phyloP scores from a whole-genome alignment of 2,797 vertebrate genomes.

The Toxotes lorentzi region DNA sequence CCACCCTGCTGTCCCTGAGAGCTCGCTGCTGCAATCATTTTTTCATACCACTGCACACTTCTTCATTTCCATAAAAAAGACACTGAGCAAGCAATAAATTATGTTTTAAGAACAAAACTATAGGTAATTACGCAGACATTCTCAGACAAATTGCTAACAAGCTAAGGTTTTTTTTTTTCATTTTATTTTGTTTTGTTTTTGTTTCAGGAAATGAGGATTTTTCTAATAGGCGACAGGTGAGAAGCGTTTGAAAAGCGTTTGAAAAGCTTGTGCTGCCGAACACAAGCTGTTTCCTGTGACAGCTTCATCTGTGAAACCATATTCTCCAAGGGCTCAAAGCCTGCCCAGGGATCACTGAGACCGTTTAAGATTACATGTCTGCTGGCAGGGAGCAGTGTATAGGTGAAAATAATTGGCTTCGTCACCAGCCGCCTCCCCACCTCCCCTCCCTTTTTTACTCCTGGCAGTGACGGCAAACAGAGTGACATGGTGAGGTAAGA shows the following conservation, averaged over 20 bases:
- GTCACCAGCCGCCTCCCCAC: constrained; percentile 62
- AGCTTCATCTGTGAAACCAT: constrained; percentile 79
- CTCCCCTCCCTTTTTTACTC: constrained; percentile 34
- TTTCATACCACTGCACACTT: constrained; percentile 6
- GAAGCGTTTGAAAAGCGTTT: constrained; percentile 48
- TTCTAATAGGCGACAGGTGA: constrained; percentile 70
- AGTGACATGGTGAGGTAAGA: constrained; percentile 51
- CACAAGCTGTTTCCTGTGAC: constrained; percentile 77
- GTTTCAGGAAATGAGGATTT: constrained; percentile 31
- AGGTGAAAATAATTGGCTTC: constrained; percentile 87
- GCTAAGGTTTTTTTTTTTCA: background rate
- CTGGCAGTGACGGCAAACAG: constrained; percentile 60
- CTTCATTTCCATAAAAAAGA: constrained; percentile 41
- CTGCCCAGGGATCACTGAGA: constrained; percentile 78
- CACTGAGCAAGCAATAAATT: constrained; percentile 16
- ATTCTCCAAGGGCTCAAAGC: constrained; percentile 76
- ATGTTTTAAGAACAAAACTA: constrained; percentile 21
- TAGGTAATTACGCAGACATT: constrained; percentile 10
- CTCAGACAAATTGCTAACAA: constrained; percentile 28
- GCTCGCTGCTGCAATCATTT: constrained; percentile 27
- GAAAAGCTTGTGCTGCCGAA: constrained; percentile 58
- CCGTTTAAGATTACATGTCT: constrained; percentile 83
- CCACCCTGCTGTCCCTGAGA: constrained; percentile 51
- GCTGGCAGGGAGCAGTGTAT: constrained; percentile 76
- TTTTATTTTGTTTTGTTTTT: background rate